Evolutionary conservation across 2,888 invertebrate species (phyloP).

Genomic region (Lamellibrachia satsuma): DNA sequence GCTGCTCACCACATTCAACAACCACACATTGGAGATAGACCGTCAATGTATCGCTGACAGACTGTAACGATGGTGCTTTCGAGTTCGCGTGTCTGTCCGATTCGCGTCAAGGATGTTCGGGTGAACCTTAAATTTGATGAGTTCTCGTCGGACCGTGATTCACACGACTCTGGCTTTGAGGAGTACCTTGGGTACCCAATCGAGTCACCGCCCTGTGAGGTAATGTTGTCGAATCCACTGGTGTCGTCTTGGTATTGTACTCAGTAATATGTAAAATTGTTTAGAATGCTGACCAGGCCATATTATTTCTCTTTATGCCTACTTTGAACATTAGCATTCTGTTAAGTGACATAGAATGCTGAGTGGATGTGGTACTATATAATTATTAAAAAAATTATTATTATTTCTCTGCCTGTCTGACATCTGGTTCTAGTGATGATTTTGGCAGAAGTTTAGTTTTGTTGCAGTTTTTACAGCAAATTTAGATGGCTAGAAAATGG

Average conservation of each 20-base stretch:
- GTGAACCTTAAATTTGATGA: not conserved
- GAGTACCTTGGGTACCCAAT: not conserved
- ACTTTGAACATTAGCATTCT: too few relatives aligned
- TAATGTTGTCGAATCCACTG: not conserved
- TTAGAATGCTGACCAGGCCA: too few relatives aligned
- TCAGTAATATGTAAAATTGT: too few relatives aligned
- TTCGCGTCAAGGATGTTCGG: not conserved
- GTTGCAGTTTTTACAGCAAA: not conserved
- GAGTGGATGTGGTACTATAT: too few relatives aligned
- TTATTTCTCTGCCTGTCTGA: not conserved
- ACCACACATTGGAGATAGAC: not conserved
- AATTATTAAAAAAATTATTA: too few relatives aligned
- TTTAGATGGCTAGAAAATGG: not conserved
- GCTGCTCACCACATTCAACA: not conserved
- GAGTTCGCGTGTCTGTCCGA: not conserved
- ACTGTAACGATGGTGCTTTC: not conserved
- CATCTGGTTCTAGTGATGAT: not conserved
- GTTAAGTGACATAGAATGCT: too few relatives aligned
- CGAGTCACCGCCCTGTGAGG: not conserved
- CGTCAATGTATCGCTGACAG: not conserved
- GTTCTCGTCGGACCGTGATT: not conserved
- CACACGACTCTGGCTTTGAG: conserved; percentile 5
- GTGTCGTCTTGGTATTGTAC: too few relatives aligned
- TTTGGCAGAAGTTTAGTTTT: not conserved
- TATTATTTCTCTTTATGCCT: too few relatives aligned